Conservation (phyloP, 2,797 vertebrate species). For the Melopsittacus undulatus region DNA sequence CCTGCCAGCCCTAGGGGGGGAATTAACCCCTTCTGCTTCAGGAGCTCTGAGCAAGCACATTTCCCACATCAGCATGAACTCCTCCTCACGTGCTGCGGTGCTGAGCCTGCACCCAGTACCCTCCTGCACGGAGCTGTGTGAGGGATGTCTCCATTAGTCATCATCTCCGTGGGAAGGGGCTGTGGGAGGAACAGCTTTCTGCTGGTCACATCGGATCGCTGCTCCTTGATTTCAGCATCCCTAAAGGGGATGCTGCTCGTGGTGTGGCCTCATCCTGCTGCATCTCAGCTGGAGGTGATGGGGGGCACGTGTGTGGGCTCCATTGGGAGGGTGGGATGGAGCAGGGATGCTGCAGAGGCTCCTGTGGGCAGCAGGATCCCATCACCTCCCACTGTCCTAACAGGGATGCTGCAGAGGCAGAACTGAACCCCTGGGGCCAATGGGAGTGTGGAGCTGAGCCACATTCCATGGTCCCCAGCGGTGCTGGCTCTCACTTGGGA, state of each 20-base stretch:
- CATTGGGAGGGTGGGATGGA: not conserved
- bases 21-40: not conserved
- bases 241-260: not conserved
- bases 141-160: not conserved
- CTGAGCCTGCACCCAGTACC: not conserved
- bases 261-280: fast-evolving
- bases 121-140: not conserved
- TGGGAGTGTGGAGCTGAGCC: not conserved
- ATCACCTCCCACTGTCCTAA: not conserved
- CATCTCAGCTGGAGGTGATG: not conserved
- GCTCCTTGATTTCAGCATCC: not conserved
- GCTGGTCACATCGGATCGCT: not conserved
- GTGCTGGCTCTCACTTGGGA: not conserved
- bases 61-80: not conserved
- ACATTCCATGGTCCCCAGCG: not conserved
- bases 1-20: not conserved
- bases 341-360: not conserved
- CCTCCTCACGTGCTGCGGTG: not conserved
- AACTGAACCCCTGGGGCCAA: fast-evolving
- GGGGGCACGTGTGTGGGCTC: not conserved
- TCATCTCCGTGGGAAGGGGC: not conserved
- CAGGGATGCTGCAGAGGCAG: not conserved
- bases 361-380: not conserved
- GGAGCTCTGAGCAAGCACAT: not conserved
- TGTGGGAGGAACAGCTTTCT: slow-evolving; percentile 23